These are phyloP conservation scores for Masnerella sp. DNA, from an alignment of 2,888 invertebrate genomes.

Conservation along the genomic window DNA sequence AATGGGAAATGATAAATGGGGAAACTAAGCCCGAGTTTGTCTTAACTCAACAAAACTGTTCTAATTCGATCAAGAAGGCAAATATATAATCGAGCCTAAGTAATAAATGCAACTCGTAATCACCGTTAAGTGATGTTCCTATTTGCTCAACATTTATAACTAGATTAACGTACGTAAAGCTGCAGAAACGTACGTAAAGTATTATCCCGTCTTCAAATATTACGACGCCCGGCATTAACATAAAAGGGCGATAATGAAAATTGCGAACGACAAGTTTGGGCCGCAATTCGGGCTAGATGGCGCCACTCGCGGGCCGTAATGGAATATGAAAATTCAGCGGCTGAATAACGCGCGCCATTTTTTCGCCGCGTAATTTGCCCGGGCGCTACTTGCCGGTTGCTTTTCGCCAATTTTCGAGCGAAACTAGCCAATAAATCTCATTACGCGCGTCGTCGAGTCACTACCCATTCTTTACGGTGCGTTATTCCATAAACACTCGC, in stretches of 20 bases:
- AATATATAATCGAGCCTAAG: not conserved
- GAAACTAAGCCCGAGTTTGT: too few species aligned
- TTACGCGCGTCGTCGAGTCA: conserved; percentile 52
- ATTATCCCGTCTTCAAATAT: conserved; percentile 31
- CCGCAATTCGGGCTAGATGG: conserved; percentile 3
- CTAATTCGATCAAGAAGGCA: not conserved
- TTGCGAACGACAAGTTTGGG: conserved; percentile 25
- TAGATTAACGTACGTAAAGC: conserved; percentile 19
- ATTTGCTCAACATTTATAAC: conserved; percentile 33
- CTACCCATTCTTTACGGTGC: conserved; percentile 44
- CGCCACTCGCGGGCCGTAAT: conserved; percentile 9
- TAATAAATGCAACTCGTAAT: conserved; percentile 26
- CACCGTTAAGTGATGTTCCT: conserved; percentile 20
- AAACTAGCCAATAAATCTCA: conserved; percentile 60
- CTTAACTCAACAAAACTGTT: not conserved
- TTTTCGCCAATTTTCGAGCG: conserved; percentile 57
- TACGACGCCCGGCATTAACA: conserved; percentile 20
- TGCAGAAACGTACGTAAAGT: conserved; percentile 10
- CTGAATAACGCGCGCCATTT: conserved; percentile 46
- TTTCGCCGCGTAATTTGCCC: conserved; percentile 47
- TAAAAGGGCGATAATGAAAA: conserved; percentile 38
- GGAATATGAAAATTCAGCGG: conserved; percentile 45
- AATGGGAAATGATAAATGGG: too few species aligned
- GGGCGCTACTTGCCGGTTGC: conserved; percentile 48
- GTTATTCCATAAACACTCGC: conserved; percentile 46